phyloP scores from a whole-genome alignment of 2,113 vertebrate genomes.

The Scopus umbretta region DNA sequence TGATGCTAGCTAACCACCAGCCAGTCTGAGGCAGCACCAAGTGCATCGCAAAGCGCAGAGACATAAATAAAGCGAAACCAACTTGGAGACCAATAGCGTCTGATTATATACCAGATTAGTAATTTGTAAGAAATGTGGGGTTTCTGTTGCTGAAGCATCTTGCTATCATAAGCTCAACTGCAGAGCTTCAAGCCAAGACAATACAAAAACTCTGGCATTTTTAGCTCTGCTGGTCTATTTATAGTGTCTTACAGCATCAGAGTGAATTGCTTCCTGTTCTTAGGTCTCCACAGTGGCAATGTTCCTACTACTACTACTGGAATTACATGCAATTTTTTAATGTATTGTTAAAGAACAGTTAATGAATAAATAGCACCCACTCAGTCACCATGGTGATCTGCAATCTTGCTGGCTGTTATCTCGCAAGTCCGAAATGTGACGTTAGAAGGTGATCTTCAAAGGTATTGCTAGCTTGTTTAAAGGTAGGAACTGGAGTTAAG shows the following conservation, averaged over 20 bases:
- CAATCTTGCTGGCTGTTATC: not conserved
- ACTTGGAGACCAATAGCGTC: not conserved
- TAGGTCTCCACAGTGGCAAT: not conserved
- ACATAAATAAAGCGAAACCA: not conserved
- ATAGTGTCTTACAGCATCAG: not conserved
- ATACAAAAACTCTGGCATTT: conserved; percentile 2
- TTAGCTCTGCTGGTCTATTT: conserved; percentile 46
- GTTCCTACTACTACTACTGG: conserved; percentile 33
- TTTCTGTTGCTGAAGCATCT: not conserved
- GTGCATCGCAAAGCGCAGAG: not conserved
- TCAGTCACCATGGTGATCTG: not conserved
- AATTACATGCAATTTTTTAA: not conserved
- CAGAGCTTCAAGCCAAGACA: not conserved
- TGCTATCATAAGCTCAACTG: not conserved
- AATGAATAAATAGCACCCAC: not conserved
- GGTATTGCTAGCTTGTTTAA: not conserved
- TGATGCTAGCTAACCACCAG: not conserved
- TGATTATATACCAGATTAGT: not conserved
- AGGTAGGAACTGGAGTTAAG: not conserved
- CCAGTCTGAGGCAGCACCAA: not conserved
- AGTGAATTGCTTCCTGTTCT: not conserved
- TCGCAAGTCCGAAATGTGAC: not conserved
- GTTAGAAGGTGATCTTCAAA: not conserved
- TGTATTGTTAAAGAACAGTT: not conserved
- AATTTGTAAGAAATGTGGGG: not conserved